Evolutionary conservation across 2,888 invertebrate genomes (phyloP), one percentile per base, ranked within the genome.

Genomic region (Nysson spinosus): DNA sequence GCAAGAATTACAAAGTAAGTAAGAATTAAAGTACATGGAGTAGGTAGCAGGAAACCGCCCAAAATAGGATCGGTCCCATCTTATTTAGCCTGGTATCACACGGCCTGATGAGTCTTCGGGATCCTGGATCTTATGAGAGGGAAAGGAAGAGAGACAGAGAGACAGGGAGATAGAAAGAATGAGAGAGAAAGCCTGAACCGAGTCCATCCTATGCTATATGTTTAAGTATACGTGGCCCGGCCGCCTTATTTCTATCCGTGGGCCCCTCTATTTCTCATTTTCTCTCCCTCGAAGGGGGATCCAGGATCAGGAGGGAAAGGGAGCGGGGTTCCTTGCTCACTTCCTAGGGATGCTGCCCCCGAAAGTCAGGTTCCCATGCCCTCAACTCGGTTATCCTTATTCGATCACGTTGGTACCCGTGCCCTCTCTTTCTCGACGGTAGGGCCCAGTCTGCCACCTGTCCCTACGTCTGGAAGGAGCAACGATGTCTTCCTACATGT

Each of bases 301-400:
- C 9, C 43, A 44, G 49, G 43, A n/a, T 28, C 54, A 2, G 12
- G 16, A 12, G 30, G 11, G 22, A 9, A 3, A 16, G 16, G 50
- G 39, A 44, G 34, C 51, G 51, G 54, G 35, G 65, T 60, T 70
- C 69, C 68, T 75, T 75, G 72, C 76, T 78, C 78, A 81, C 81
- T 85, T 85, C 83, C 83, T 85, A 84, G 85, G 86, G 86, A 86
- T 85, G 86, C 84, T 85, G 85, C 84, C 85, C 85, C 82, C 82
- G 79, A 85, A 81, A 86, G 85, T 86, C 85, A 86, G 86, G 86
- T 86, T 86, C 86, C 86, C 86, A 86, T 86, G 86, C 85, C 79
- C 85, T 82, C 81, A 65, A 39, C 40, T 52, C 60, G 47, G n/a
- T 30, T 63, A 30, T 77, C 72, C 44, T 51, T 60, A 56, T 65